Conservation (phyloP, 2,113 vertebrate species). For the Scalopus aquaticus region DNA sequence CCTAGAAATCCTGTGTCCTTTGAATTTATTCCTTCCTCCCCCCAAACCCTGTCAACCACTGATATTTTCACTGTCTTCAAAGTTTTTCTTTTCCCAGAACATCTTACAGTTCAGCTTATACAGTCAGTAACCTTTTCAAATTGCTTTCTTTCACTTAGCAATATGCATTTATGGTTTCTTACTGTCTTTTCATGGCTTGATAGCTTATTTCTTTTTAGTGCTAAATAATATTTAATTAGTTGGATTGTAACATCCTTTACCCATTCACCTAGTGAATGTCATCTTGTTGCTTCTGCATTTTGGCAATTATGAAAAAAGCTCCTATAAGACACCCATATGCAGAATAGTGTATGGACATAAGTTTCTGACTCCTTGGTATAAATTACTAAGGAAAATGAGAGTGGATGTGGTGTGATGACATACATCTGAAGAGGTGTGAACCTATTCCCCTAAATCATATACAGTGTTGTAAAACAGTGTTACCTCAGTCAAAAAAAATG, state of each 20-base stretch:
- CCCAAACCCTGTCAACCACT: not conserved
- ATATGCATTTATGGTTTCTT: not conserved
- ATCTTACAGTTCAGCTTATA: not conserved
- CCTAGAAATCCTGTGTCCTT: not conserved
- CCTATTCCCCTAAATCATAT: too few relatives aligned
- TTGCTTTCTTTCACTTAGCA: not conserved
- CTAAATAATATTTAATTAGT: too few relatives aligned
- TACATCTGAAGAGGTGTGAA: too few relatives aligned
- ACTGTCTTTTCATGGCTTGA: not conserved
- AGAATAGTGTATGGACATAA: not conserved
- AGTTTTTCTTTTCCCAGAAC: not conserved
- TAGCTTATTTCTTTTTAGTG: not conserved
- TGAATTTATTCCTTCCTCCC: accelerated
- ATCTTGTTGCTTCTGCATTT: not conserved
- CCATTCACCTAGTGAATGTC: not conserved
- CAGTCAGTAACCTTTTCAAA: not conserved
- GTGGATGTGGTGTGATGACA: not conserved
- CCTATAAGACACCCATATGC: not conserved
- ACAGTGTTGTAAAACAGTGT: too few relatives aligned
- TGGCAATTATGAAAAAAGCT: not conserved
- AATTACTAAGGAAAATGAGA: not conserved
- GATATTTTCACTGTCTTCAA: not conserved
- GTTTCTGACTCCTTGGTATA: not conserved
- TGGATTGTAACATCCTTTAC: not conserved
- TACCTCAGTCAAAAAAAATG: too few relatives aligned